These are phyloP conservation scores for Zaprionus nigranus DNA, from an alignment of 1,140 invertebrate species.

Conservation along the genomic window DNA sequence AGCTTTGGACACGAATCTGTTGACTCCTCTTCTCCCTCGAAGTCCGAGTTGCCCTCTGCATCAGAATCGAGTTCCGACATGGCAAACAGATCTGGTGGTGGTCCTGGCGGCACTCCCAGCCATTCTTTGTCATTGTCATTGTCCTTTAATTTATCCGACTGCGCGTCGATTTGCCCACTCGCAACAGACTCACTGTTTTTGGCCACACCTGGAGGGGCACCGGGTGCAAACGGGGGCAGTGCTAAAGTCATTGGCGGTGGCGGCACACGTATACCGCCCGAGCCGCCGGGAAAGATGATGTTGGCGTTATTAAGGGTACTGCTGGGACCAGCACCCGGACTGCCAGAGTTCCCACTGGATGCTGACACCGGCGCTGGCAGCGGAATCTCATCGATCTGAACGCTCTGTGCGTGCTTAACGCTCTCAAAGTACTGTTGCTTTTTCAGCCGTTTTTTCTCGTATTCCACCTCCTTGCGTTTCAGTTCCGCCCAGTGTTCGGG, in stretches of 20 bases:
- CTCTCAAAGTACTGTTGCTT: constrained; percentile 97
- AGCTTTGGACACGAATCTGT: constrained; percentile 83
- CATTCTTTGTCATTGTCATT: constrained; percentile 86
- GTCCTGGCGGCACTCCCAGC: constrained; percentile 94
- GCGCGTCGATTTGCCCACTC: constrained; percentile 13
- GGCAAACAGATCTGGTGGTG: constrained; percentile 90
- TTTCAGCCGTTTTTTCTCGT: constrained; percentile 94
- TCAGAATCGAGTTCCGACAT: constrained; percentile 85
- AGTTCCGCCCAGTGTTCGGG: constrained; percentile 96
- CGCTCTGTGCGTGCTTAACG: constrained; percentile 96
- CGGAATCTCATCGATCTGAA: constrained; percentile 98
- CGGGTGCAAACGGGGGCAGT: constrained; percentile 74
- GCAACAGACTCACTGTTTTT: constrained; percentile 57
- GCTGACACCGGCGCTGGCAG: constrained; percentile 89
- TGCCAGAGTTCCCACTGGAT: constrained; percentile 1
- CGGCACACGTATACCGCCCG: constrained; percentile 65
- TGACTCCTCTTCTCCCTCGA: constrained; percentile 51
- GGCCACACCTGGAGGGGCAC: constrained; percentile 71
- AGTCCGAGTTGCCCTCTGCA: constrained; percentile 85
- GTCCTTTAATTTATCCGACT: constrained; percentile 60
- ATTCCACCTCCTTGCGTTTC: constrained; percentile 95
- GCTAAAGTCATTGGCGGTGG: constrained; percentile 77
- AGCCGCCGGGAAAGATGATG: constrained; percentile 10
- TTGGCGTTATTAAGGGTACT: constrained; percentile 5
- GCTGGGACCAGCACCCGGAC: background rate